These are phyloP conservation scores for Amblyraja radiata DNA, from an alignment of 2,797 vertebrate species.

Conservation along the genomic window DNA sequence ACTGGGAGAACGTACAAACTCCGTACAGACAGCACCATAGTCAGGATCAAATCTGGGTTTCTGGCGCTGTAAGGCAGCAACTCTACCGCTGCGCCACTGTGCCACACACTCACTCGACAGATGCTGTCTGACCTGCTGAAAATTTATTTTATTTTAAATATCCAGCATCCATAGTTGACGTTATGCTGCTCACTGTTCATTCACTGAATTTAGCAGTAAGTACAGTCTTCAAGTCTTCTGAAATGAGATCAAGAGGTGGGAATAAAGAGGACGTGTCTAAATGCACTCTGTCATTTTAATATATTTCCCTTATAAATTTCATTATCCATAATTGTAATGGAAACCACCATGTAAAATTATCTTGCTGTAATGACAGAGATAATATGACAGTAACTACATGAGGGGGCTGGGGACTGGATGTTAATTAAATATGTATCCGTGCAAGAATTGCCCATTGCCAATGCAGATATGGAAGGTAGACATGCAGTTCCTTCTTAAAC, in stretches of 20 bases:
- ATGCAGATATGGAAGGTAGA: neutral
- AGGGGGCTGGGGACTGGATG: neutral
- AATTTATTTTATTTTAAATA: no score
- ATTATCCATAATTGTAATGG: neutral
- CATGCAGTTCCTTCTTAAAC: no score
- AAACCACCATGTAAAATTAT: neutral
- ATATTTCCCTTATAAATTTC: neutral
- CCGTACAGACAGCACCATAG: no score
- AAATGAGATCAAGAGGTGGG: neutral
- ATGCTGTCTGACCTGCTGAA: no score
- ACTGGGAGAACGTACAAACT: no score
- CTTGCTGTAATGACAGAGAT: neutral
- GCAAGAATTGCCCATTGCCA: neutral
- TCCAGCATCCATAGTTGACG: no score
- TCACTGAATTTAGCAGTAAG: neutral
- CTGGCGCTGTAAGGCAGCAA: no score
- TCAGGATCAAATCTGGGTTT: no score
- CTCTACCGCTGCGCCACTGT: no score
- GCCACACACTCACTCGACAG: no score
- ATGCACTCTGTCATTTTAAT: neutral
- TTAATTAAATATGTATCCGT: neutral
- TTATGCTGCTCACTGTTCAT: no score
- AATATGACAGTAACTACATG: neutral
- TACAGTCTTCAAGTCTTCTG: neutral
- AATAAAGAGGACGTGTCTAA: neutral